phyloP scores from a whole-genome alignment of 2,797 vertebrate genomes.

The Eulemur coronatus region DNA sequence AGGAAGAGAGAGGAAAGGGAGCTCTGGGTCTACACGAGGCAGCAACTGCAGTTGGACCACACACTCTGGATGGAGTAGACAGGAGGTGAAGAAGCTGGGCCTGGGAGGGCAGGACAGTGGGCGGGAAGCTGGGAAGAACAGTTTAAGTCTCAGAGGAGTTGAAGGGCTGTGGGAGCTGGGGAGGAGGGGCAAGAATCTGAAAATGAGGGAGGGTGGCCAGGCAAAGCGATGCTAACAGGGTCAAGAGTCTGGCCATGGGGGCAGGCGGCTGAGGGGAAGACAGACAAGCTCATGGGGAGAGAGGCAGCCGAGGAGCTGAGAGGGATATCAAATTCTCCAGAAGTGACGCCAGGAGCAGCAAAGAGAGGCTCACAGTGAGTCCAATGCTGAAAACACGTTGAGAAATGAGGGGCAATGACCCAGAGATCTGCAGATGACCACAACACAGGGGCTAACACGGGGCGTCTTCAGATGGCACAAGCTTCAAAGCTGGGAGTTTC shows the following conservation, averaged over 20 bases:
- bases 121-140: neutral
- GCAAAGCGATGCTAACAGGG: neutral
- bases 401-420: neutral
- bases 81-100: neutral
- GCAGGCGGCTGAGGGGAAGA: neutral
- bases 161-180: neutral
- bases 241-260: neutral
- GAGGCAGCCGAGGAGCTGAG: neutral
- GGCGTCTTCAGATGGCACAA: fast-evolving
- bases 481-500: neutral
- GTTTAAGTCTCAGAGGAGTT: neutral
- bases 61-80: neutral
- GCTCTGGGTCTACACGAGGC: fast-evolving
- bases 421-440: neutral
- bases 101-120: neutral
- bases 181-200: neutral
- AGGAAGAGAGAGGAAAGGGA: neutral
- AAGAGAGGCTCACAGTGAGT: neutral
- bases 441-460: neutral
- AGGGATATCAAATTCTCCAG: neutral
- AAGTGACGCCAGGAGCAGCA: too few species aligned
- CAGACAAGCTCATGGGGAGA: neutral
- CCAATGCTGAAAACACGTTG: neutral
- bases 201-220: neutral
- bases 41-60: fast-evolving